Conservation (phyloP, 2,113 vertebrate genomes). For the Mohoua ochrocephala region DNA sequence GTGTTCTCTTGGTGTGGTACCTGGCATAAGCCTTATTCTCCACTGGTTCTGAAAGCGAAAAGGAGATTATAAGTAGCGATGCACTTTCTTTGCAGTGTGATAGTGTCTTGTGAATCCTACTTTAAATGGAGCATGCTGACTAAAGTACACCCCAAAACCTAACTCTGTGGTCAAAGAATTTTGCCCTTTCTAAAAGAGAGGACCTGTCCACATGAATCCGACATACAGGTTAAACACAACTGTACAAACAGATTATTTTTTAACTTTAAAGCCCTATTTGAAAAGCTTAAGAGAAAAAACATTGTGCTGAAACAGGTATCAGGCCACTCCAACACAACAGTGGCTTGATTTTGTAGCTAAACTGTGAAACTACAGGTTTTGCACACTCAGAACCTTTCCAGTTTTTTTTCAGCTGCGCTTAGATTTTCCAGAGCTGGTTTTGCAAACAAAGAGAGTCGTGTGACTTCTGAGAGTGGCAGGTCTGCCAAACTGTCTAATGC, state of each 20-base stretch:
- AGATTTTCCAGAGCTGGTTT: neutral
- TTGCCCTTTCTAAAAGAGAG: neutral
- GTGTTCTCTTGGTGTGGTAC: neutral
- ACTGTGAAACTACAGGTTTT: neutral
- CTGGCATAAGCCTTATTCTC: neutral
- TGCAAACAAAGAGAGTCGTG: neutral
- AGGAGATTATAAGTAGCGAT: neutral
- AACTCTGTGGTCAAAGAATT: neutral
- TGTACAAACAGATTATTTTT: neutral
- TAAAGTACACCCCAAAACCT: neutral
- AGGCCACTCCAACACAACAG: neutral
- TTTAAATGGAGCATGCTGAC: neutral
- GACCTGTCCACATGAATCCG: neutral
- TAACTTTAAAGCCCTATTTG: neutral
- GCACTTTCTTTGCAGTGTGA: neutral
- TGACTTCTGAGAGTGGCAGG: neutral
- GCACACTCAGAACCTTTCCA: neutral
- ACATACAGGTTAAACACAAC: neutral
- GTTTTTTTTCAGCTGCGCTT: neutral
- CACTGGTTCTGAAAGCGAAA: accelerated
- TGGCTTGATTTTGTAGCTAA: neutral
- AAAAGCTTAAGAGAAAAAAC: neutral
- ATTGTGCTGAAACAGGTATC: neutral
- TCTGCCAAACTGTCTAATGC: neutral
- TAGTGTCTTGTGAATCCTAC: neutral